These are phyloP conservation scores for Reticulitermes lucifugus DNA, from an alignment of 2,888 invertebrate species.

Conservation along the genomic window DNA sequence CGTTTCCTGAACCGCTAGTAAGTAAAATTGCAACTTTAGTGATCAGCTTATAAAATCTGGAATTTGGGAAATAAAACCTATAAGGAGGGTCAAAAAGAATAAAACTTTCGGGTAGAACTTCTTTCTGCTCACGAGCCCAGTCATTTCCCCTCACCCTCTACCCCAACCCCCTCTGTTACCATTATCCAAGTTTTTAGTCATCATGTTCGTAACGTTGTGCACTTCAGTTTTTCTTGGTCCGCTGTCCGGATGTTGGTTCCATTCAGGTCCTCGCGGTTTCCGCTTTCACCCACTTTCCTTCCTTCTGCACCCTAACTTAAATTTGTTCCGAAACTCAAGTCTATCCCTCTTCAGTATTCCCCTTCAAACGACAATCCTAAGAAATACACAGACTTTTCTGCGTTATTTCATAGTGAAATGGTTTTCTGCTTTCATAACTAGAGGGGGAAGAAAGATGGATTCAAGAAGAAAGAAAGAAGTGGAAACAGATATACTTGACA, in stretches of 20 bases:
- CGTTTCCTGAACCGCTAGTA: too few species aligned
- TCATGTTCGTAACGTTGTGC: neutral
- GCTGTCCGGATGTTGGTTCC: conserved; percentile 8
- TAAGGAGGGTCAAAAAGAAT: neutral
- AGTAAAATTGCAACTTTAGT: too few species aligned
- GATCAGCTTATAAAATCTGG: neutral
- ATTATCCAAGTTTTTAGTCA: neutral
- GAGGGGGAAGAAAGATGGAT: neutral
- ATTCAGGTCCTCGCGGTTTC: neutral
- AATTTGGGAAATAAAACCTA: neutral
- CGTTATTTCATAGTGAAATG: conserved; percentile 30
- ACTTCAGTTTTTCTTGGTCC: conserved; percentile 4
- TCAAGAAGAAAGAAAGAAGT: neutral
- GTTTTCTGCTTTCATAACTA: conserved; percentile 15
- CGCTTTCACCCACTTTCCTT: neutral
- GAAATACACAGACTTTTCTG: conserved; percentile 16
- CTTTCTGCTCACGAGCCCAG: neutral
- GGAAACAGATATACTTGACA: conserved; percentile 12
- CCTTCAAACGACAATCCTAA: conserved; percentile 4
- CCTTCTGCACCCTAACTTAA: neutral
- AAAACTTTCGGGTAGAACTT: neutral
- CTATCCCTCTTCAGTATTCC: neutral
- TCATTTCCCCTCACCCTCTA: neutral
- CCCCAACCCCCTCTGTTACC: neutral
- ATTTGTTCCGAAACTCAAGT: conserved; percentile 14